phyloP scores from a whole-genome alignment of 2,797 vertebrate genomes.

The Tympanoctomys barrerae region DNA sequence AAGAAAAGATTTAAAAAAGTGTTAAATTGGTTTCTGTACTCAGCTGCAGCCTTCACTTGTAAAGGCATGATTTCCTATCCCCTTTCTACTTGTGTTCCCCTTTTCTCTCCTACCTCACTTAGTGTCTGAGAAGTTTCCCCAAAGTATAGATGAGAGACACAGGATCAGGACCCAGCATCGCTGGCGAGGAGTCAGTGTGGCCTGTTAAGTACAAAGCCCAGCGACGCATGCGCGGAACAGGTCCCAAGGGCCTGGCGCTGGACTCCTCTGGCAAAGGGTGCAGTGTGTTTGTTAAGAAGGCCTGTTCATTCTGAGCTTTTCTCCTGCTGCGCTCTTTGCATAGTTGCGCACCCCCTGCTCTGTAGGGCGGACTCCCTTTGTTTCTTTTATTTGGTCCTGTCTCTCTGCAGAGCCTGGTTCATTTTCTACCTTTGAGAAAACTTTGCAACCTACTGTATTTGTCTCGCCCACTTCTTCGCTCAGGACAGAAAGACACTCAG shows the following conservation, averaged over 20 bases:
- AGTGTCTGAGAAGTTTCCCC: background rate
- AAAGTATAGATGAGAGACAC: background rate
- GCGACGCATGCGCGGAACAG: background rate
- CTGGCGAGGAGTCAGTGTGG: background rate
- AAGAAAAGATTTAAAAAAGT: background rate
- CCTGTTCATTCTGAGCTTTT: background rate
- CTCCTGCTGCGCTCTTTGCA: background rate
- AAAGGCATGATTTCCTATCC: background rate
- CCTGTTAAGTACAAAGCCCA: background rate
- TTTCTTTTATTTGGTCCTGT: background rate
- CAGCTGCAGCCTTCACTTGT: background rate
- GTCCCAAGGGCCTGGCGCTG: background rate
- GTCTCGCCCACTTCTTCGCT: too few species aligned
- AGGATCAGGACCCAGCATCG: background rate
- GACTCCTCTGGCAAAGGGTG: background rate
- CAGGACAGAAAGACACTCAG: too few species aligned
- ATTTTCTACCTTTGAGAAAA: background rate
- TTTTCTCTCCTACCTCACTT: background rate
- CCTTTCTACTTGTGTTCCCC: background rate
- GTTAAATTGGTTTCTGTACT: background rate
- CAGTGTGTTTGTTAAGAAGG: background rate
- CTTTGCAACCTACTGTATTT: background rate
- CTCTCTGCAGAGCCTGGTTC: background rate
- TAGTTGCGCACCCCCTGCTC: fast-evolving
- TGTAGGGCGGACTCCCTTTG: background rate